Base-by-base conservation (phyloP, 92 coral and sea anemone species). In the Epizoanthus ramosus region DNA sequence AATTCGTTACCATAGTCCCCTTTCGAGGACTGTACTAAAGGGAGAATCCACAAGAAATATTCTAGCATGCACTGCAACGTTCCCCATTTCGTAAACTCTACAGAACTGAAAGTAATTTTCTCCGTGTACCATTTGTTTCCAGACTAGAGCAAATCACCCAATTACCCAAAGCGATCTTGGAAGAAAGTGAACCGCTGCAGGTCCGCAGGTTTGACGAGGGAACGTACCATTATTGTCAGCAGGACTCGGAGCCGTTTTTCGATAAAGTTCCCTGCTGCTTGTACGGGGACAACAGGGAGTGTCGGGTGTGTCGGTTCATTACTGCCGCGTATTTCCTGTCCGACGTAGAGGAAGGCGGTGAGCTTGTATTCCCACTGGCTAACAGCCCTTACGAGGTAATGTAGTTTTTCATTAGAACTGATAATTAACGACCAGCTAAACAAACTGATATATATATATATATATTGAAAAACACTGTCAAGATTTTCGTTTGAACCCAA, bases 341-440 rank as follows among this genome's bases (percentile, higher is more conserved):
- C 63, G 95, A 93, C 75, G 98, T 93, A 47, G 88, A 93, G 24
- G 92, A 89, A 19, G 98, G 98, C n/a, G 98, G 98, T 10, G 95
- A 91, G 63, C 14, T 93, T 41, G 95, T 89, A 33, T 84, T 93
- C 19, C 95, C 98, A 28, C 87, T 89, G 53, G 98, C 98, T 14
- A 92, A 93, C 87, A 93, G 91, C 88, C 81, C 73, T 50, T 91
- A 83, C 84, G 98, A 91, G 95, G 98, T 91, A 73, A 57, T 37
- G 31, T 28, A 28, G 31, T 28, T 28, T 28, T 0, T 28, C 31
- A 28, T 0, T 28, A 28, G 31, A 28, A 0, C 31, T 28, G 31
- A 28, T 28, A 28, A 28, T 28, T 28, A 28, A 28, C 31, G 31
- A 28, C 31, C 0, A 28, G 31, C 31, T 28, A 2, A 28, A 28